A percentile compares a stretch with the other conserved stretches of the same genome.
These are phyloP conservation scores for Rhabditophanes sp. DNA, from an alignment of 2,888 invertebrate species.

Conservation along the genomic window DNA sequence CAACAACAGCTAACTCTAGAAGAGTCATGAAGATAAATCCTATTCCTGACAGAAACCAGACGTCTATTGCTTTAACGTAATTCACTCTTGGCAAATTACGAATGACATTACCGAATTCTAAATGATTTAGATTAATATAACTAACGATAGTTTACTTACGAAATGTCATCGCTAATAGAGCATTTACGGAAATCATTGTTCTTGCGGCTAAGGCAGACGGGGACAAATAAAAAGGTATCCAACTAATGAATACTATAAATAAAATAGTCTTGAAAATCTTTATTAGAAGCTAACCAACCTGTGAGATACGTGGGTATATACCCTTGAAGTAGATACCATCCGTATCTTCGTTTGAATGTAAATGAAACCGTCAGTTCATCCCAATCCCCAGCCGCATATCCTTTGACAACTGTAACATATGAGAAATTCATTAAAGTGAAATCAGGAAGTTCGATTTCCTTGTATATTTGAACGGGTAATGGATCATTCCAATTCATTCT, in stretches of 20 bases:
- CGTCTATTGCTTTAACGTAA: conserved; percentile 35
- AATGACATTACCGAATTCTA: conserved; percentile 43
- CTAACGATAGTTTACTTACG: too few relatives aligned
- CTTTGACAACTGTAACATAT: neutral
- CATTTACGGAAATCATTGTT: conserved; percentile 41
- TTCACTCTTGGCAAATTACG: too few relatives aligned
- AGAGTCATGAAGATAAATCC: conserved; percentile 41
- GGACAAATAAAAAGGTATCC: conserved; percentile 43
- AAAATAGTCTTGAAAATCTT: conserved; percentile 13
- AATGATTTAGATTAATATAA: too few relatives aligned
- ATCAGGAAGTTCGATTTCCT: conserved; percentile 41
- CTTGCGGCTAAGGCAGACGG: conserved; percentile 39
- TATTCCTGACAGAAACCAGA: conserved; percentile 41
- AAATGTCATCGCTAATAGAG: conserved; percentile 43
- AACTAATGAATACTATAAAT: conserved; percentile 34
- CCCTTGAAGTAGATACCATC: conserved; percentile 43
- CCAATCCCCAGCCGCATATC: conserved; percentile 42
- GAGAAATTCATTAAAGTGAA: conserved; percentile 18
- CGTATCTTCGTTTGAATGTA: conserved; percentile 37
- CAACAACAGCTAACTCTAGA: conserved; percentile 39
- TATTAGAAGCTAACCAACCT: too few relatives aligned
- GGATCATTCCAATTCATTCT: conserved; percentile 21
- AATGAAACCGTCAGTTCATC: conserved; percentile 42
- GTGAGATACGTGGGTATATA: conserved; percentile 44
- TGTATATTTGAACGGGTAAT: conserved; percentile 19